These are phyloP conservation scores for Terrapene triunguis DNA, from an alignment of 2,113 vertebrate species.

Conservation along the genomic window DNA sequence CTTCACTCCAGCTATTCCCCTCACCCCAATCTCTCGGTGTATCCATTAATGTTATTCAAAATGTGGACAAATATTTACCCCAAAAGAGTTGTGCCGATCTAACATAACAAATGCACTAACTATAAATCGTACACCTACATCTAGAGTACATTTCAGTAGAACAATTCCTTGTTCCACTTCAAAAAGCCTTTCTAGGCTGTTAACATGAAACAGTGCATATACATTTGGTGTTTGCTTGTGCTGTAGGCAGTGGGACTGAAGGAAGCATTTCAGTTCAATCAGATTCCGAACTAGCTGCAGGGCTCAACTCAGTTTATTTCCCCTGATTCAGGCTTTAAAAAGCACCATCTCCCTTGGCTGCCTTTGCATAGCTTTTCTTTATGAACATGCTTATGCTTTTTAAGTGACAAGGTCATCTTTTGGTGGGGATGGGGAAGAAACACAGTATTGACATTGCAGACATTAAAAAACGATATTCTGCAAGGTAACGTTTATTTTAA, in stretches of 20 bases:
- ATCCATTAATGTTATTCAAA: neutral
- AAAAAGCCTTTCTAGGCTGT: neutral
- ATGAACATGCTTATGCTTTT: slow-evolving; percentile 4
- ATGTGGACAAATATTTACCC: neutral
- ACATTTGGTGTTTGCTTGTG: slow-evolving; percentile 25
- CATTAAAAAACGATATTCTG: neutral
- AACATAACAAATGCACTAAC: neutral
- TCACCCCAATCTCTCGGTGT: neutral
- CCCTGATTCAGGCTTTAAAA: neutral
- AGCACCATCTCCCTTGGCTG: slow-evolving; percentile 33
- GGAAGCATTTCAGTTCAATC: slow-evolving; percentile 4
- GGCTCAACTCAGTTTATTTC: slow-evolving; percentile 27
- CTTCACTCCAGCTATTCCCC: neutral
- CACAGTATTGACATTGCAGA: neutral
- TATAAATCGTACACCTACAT: neutral
- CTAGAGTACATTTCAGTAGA: neutral
- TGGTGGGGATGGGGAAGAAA: neutral
- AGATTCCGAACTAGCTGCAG: slow-evolving; percentile 17
- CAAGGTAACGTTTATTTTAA: slow-evolving; percentile 33
- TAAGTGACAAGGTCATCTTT: slow-evolving; percentile 28
- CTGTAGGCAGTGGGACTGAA: slow-evolving; percentile 7
- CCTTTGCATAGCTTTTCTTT: slow-evolving; percentile 18
- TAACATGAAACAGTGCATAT: slow-evolving; percentile 31
- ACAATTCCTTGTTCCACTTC: neutral
- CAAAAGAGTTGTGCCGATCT: neutral